Base-by-base conservation (phyloP, 2,113 vertebrate species). In the Pontoporia blainvillei region DNA sequence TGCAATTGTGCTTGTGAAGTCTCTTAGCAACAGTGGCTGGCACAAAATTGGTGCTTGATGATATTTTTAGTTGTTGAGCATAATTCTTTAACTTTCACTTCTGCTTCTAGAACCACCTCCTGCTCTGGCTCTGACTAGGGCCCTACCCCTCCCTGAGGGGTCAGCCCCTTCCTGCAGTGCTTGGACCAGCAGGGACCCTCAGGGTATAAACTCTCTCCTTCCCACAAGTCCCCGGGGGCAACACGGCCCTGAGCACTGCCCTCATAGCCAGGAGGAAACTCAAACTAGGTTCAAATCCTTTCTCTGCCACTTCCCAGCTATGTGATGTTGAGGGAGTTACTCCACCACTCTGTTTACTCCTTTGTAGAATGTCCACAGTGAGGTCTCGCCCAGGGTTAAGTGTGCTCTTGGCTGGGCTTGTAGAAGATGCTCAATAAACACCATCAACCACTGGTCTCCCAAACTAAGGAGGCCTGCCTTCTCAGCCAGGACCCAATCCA, bases 21-120 rank as follows among this genome's bases (percentile, higher is more conserved):
- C 78, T 96, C 92, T 86, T 96, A 91, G 96, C 95, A 96, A 96
- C 94, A 3, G 0, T 23, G 82, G 71, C 71, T 29, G 76, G 71
- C 59, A 79, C 21, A 6, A 82, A 82, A 57, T 41, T 31, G 34
- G 87, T 36, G 54, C 90, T 57, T 20, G 66, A n/a, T 52, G 85
- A 54, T 96, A 83, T 95, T 96, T 91, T 96, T 85, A 94, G 86
- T 69, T 61, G 31, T 34, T 4, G 75, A 94, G 82, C 64, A 41
- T 64, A 88, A 94, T 91, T 91, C 89, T 86, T 67, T 91, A 91
- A 41, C 67, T 91, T 90, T 44, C 46, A 29, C 78, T 64, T 39
- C n/a, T 79, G 27, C 31, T 64, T 23, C 64, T 75, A 75, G 71
- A 83, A 62, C 18, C 31, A 3, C 10, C 64, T 67, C 20, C 36